Evolutionary conservation across 2,888 invertebrate genomes (phyloP).

Genomic region (Gryllus longicercus): DNA sequence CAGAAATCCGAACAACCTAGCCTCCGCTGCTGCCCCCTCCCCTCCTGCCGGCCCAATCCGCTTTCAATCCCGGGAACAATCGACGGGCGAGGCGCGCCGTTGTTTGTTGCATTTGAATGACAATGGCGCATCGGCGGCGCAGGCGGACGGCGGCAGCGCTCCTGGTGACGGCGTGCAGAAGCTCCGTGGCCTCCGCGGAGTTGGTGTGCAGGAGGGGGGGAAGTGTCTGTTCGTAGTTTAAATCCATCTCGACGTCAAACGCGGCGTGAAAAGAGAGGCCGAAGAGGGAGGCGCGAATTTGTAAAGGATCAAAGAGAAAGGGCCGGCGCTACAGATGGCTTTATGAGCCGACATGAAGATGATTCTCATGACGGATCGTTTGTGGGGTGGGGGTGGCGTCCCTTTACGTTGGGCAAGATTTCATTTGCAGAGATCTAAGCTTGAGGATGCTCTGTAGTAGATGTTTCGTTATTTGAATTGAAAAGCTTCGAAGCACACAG

Average conservation of each 20-base stretch:
- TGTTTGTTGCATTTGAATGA: slow-evolving; percentile 17
- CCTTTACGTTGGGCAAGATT: too few species aligned
- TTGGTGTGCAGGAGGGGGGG: too few species aligned
- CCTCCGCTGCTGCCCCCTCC: neutral
- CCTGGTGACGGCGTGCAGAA: neutral
- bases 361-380: neutral
- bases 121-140: neutral
- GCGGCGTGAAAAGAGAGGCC: neutral
- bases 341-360: neutral
- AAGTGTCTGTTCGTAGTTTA: too few species aligned
- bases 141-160: neutral
- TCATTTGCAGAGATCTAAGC: too few species aligned
- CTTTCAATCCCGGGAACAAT: neutral
- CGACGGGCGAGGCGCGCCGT: neutral
- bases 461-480: too few species aligned
- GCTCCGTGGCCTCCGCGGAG: neutral
- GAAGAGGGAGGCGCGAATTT: neutral
- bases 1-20: too few species aligned
- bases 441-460: too few species aligned
- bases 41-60: neutral
- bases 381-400: neutral
- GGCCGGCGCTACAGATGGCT: neutral
- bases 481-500: too few species aligned
- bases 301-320: neutral
- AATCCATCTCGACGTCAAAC: too few species aligned